Percentiles rank a stretch among this genome's conserved stretches.
Evolutionary conservation across 2,113 vertebrate species (phyloP).

Genomic region (Psittacara wagleri): DNA sequence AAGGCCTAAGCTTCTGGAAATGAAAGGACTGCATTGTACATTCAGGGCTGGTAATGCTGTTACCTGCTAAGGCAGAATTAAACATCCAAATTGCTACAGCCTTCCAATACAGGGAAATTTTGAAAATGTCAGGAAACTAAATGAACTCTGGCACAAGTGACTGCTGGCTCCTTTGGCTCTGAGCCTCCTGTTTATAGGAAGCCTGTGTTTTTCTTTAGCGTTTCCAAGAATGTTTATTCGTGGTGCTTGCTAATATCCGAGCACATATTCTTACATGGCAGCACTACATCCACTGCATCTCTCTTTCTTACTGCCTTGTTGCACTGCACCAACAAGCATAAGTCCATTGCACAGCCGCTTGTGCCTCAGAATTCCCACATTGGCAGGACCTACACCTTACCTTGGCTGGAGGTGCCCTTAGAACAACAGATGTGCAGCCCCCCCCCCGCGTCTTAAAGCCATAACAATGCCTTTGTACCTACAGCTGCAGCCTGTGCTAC

Average conservation of each 20-base stretch:
- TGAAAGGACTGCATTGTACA: background rate
- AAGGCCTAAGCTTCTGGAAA: background rate
- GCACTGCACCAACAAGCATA: background rate
- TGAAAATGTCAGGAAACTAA: background rate
- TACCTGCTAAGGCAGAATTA: background rate
- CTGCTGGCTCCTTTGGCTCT: background rate
- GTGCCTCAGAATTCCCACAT: background rate
- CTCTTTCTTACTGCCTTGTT: background rate
- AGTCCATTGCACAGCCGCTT: background rate
- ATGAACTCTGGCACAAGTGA: background rate
- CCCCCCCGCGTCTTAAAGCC: background rate
- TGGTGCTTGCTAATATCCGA: background rate
- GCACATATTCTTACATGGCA: background rate
- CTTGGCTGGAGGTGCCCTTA: no score
- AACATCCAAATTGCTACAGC: background rate
- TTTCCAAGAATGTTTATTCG: background rate
- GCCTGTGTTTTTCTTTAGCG: background rate
- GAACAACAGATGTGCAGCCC: background rate
- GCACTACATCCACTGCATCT: background rate
- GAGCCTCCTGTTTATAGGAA: background rate
- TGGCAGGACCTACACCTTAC: no score
- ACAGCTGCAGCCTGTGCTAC: constrained; percentile 66
- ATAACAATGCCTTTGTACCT: background rate
- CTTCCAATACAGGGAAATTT: background rate
- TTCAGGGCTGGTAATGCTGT: accelerated